Base-by-base conservation (phyloP, 1,140 invertebrate species). In the Spodoptera frugiperda region DNA sequence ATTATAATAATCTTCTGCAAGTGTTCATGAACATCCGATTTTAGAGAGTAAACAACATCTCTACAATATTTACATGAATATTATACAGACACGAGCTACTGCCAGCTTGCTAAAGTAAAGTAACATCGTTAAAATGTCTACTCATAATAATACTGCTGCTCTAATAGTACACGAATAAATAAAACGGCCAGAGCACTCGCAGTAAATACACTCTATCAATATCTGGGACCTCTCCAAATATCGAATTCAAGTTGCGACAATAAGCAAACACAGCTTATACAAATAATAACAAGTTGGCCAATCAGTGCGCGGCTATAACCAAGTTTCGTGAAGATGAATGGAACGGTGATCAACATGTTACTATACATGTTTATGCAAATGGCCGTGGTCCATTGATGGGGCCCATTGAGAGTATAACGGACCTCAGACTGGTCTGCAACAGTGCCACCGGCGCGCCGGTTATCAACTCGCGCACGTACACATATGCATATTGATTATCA, bases 281-380 rank as follows among this genome's bases (percentile, higher is more conserved):
- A 48, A 61, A 74, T 61, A 61, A 73, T 21, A 72, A 39, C 53
- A 46, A 67, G 63, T 57, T 17, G 46, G 68, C 51, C 21, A 73
- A 73, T 73, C 54, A 73, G 59, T 57, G 54, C 59, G 59, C 54
- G 44, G 67, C 33, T 61, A 74, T 68, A 61, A 78, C 21, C 30
- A 77, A 77, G 49, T 74, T 78, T 70, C 19, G 51, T 76, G 25
- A 46, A 73, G 59, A 70, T 78, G 74, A 76, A 81, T 82, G 80
- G 77, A 82, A 46, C 73, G 57, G 39, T 48, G 53, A 72, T 57
- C 71, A 68, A 65, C 17, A 46, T 46, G 77, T 73, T 75, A 78
- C 76, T 71, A 70, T 63, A 57, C 53, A 61, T 73, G 76, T 78
- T 75, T 82, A 82, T 82, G 80, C 80, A 82, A 82, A 82, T 79